phyloP scores from a whole-genome alignment of 1,140 invertebrate genomes.

The Penaeus indicus region DNA sequence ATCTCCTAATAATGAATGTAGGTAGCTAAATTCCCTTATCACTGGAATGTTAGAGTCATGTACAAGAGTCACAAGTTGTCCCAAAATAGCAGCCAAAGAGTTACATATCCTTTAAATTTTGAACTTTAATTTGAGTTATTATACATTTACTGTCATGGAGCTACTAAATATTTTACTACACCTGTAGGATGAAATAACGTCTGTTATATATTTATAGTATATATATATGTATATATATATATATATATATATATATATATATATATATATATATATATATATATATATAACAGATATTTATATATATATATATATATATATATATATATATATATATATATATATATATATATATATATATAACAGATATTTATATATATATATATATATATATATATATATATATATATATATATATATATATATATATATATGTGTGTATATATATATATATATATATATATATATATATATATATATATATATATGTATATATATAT shows the following conservation, averaged over 20 bases:
- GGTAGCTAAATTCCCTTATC: slow-evolving; percentile 56
- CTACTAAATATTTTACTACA: background rate
- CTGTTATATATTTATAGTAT: background rate
- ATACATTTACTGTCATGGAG: background rate
- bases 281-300: too few species aligned
- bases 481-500: too few species aligned
- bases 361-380: too few species aligned
- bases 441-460: background rate
- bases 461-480: slow-evolving; percentile 16
- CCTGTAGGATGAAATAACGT: background rate
- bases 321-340: too few species aligned
- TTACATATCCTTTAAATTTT: slow-evolving; percentile 17
- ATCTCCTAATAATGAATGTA: slow-evolving; percentile 50
- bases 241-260: slow-evolving; percentile 26
- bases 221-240: background rate
- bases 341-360: too few species aligned
- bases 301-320: too few species aligned
- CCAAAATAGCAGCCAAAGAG: slow-evolving; percentile 38
- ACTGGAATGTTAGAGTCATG: slow-evolving; percentile 8
- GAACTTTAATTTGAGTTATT: background rate
- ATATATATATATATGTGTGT: background rate
- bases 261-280: slow-evolving; percentile 12
- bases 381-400: slow-evolving; percentile 18
- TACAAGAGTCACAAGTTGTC: slow-evolving; percentile 18
- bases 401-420: slow-evolving; percentile 1